phyloP scores from a whole-genome alignment of 2,797 vertebrate genomes.

The Lepidocolaptes lacrymiger region DNA sequence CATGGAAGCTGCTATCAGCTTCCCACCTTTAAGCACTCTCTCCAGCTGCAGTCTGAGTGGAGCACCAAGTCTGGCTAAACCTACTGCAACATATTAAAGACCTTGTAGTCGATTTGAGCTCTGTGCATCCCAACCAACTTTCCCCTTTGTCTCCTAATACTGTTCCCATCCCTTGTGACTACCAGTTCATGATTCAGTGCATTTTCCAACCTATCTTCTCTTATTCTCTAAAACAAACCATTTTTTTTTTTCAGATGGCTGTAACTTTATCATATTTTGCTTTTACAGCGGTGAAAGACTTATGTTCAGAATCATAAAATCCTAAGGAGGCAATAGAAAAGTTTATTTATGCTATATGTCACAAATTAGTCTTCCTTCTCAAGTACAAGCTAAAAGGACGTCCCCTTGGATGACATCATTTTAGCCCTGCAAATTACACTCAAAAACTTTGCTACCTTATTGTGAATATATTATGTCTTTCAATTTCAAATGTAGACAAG shows the following conservation, averaged over 20 bases:
- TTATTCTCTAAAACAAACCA: neutral
- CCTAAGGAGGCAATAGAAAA: neutral
- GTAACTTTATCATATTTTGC: neutral
- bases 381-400: neutral
- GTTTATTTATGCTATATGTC: neutral
- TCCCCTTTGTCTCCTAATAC: neutral
- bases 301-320: neutral
- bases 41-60: neutral
- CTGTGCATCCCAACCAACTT: neutral
- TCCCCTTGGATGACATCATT: neutral
- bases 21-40: neutral
- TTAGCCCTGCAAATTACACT: neutral
- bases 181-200: neutral
- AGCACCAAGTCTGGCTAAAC: neutral
- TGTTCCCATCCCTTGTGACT: neutral
- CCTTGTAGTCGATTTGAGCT: neutral
- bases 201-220: neutral
- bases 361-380: neutral
- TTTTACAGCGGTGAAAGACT: neutral
- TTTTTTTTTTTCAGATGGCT: neutral
- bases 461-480: neutral
- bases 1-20: neutral
- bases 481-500: neutral
- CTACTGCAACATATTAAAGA: neutral
- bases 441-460: neutral